phyloP scores from a whole-genome alignment of 2,797 vertebrate genomes.

The Melanotaenia maccullochi region DNA sequence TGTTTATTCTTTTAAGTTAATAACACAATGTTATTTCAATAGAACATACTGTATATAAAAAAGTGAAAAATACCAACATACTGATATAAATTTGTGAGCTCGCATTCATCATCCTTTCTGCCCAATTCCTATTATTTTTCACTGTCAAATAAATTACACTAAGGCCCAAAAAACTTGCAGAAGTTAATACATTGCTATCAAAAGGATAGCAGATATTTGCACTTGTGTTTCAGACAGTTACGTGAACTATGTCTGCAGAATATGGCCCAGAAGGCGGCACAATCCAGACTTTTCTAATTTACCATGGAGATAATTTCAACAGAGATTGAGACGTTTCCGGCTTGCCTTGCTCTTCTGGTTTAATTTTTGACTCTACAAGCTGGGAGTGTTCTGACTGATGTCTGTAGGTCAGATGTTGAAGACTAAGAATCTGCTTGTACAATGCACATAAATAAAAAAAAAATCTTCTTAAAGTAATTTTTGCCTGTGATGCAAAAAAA shows the following conservation, averaged over 20 bases:
- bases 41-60: not conserved
- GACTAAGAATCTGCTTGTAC: not conserved
- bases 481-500: not conserved
- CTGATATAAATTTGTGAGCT: not conserved
- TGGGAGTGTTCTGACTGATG: not conserved
- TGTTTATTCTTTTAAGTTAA: not conserved
- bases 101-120: no score
- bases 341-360: not conserved
- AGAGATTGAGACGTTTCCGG: not conserved
- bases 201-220: no score
- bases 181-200: not conserved
- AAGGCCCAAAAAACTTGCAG: not conserved
- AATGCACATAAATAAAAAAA: not conserved
- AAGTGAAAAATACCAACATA: not conserved
- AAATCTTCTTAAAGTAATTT: not conserved
- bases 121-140: no score
- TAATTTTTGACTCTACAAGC: not conserved
- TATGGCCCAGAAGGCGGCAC: no score
- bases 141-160: not conserved
- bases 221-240: not conserved
- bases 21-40: not conserved
- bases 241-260: no score
- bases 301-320: no score
- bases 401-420: not conserved
- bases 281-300: no score